Conservation (phyloP, 2,888 invertebrate species). For the Acheta domesticus region DNA sequence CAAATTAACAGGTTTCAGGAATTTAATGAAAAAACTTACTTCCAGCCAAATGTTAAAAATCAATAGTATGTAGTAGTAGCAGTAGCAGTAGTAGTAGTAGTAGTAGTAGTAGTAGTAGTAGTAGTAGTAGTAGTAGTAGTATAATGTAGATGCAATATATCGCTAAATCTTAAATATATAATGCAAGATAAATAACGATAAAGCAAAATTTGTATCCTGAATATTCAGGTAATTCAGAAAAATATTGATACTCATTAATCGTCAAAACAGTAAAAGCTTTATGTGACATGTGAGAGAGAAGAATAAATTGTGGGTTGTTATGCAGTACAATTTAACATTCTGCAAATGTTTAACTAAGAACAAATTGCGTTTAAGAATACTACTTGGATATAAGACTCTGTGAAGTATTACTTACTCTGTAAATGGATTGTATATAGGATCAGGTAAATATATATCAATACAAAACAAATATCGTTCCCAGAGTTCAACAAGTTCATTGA, state of each 20-base stretch:
- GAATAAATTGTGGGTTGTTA: neutral
- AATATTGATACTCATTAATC: too few relatives aligned
- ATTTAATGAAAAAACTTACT: conserved; percentile 23
- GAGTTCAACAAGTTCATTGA: conserved; percentile 59
- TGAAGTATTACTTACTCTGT: conserved; percentile 56
- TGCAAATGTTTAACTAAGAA: neutral
- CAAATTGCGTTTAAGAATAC: neutral
- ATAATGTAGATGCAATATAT: too few relatives aligned
- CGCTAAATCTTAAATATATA: too few relatives aligned
- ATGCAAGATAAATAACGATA: neutral
- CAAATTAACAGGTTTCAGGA: neutral
- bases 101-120: too few relatives aligned
- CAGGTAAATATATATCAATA: conserved; percentile 70
- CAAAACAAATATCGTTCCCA: conserved; percentile 66
- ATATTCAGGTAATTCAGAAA: neutral
- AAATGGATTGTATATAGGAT: conserved; percentile 66
- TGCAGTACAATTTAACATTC: neutral
- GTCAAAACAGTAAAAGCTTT: too few relatives aligned
- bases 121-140: too few relatives aligned
- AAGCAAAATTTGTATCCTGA: neutral
- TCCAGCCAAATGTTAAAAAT: conserved; percentile 20
- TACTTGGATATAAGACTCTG: too few relatives aligned
- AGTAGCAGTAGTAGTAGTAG: too few relatives aligned
- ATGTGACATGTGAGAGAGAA: too few relatives aligned
- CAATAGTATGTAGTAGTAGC: too few relatives aligned